phyloP scores from a whole-genome alignment of 1,140 invertebrate genomes.

The Penaeus chinensis region DNA sequence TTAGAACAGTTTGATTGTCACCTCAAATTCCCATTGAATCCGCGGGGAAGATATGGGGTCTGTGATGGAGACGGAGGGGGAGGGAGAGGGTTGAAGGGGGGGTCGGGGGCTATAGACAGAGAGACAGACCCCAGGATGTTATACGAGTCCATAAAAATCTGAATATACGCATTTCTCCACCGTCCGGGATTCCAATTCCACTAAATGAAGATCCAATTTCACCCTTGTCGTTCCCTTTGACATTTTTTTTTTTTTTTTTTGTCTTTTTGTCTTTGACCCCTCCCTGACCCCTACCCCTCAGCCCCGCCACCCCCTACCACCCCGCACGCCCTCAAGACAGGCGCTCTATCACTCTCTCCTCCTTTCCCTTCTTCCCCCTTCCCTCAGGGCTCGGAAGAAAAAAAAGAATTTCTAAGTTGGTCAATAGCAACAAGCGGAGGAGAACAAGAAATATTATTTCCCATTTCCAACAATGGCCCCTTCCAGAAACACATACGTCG shows the following conservation, averaged over 20 bases:
- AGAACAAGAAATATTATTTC: slow-evolving; percentile 61
- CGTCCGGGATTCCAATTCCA: slow-evolving; percentile 33
- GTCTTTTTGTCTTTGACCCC: neutral
- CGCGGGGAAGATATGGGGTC: no score
- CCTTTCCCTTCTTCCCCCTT: neutral
- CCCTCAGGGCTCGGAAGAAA: neutral
- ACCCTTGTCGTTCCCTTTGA: slow-evolving; percentile 26
- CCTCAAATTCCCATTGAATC: slow-evolving; percentile 25
- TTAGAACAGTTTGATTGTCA: slow-evolving; percentile 40
- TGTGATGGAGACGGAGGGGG: neutral
- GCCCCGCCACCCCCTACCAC: neutral
- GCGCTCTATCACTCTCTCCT: slow-evolving; percentile 11
- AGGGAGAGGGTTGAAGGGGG: neutral
- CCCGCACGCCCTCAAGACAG: no score
- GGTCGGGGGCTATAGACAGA: neutral
- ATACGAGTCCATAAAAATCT: slow-evolving; percentile 13
- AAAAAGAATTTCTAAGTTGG: slow-evolving; percentile 39
- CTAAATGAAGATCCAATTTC: slow-evolving; percentile 44
- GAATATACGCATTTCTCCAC: slow-evolving; percentile 21
- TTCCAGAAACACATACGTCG: slow-evolving; percentile 60
- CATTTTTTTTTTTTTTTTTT: neutral
- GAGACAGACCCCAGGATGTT: slow-evolving; percentile 3
- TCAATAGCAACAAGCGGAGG: slow-evolving; percentile 53
- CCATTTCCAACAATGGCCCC: slow-evolving; percentile 58
- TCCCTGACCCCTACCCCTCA: neutral